phyloP scores from a whole-genome alignment of 2,113 vertebrate species.

The Pelodiscus sinensis region DNA sequence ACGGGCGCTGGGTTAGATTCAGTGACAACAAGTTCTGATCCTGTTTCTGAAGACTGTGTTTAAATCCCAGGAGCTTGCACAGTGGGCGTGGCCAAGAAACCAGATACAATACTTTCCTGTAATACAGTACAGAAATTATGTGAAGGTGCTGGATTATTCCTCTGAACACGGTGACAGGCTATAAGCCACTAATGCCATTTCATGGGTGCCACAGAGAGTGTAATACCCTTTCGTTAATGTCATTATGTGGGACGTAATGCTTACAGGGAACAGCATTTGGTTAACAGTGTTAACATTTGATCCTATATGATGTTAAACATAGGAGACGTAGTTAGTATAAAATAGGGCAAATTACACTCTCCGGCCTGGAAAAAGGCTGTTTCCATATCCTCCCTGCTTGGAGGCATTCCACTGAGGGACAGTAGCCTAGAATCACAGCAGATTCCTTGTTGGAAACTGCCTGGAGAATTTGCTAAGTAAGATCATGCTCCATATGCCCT shows the following conservation, averaged over 20 bases:
- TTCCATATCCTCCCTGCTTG: background rate
- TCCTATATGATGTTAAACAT: background rate
- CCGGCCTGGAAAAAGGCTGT: background rate
- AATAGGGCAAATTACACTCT: background rate
- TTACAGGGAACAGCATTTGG: background rate
- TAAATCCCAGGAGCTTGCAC: background rate
- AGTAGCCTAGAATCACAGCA: background rate
- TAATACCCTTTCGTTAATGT: background rate
- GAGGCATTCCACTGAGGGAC: background rate
- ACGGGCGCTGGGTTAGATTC: background rate
- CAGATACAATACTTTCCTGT: background rate
- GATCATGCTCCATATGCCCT: background rate
- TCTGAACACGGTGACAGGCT: background rate
- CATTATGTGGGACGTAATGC: background rate
- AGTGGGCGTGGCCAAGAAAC: background rate
- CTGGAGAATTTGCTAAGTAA: background rate
- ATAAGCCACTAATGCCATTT: background rate
- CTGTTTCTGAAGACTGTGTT: accelerated
- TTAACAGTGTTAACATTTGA: background rate
- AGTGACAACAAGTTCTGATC: background rate
- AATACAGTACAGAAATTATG: background rate
- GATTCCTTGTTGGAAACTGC: background rate
- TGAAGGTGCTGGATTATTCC: background rate
- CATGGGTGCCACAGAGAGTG: background rate
- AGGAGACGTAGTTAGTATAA: background rate